Evolutionary conservation across 2,888 invertebrate species (phyloP).

Genomic region (Andrena bicolor): DNA sequence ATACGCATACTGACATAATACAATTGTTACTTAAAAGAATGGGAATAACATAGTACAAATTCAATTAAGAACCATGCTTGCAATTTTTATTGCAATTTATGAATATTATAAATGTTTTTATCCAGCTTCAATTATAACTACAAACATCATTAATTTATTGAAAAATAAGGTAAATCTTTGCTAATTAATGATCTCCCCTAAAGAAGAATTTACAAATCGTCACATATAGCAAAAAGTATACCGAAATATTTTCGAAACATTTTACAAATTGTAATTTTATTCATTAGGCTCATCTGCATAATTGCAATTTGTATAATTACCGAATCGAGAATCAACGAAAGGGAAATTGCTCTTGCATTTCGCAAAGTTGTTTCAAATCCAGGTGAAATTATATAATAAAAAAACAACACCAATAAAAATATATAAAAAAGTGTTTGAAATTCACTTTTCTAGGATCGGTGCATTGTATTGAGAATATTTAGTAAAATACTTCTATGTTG

Average conservation of each 20-base stretch:
- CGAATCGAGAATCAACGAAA: neutral
- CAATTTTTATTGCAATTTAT: neutral
- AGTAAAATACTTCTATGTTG: conserved; percentile 26
- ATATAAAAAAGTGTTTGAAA: neutral
- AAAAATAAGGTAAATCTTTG: neutral
- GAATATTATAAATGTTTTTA: neutral
- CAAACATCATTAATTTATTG: neutral
- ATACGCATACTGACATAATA: neutral
- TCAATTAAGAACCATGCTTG: neutral
- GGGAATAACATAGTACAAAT: neutral
- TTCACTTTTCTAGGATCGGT: neutral
- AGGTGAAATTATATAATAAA: neutral
- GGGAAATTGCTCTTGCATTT: neutral
- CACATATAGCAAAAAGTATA: neutral
- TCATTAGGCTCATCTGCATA: neutral
- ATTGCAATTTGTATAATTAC: conserved; percentile 25
- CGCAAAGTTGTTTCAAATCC: neutral
- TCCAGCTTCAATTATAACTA: conserved; percentile 8
- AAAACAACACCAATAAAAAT: neutral
- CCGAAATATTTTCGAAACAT: conserved; percentile 12
- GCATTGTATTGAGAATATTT: conserved; percentile 1
- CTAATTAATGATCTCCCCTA: neutral
- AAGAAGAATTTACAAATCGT: conserved; percentile 15
- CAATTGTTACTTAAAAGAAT: neutral
- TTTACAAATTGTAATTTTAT: conserved; percentile 24